A percentile compares a stretch with the other conserved stretches of the same genome.
Conservation (phyloP, 2,888 invertebrate genomes). For the Pheosia gnoma region DNA sequence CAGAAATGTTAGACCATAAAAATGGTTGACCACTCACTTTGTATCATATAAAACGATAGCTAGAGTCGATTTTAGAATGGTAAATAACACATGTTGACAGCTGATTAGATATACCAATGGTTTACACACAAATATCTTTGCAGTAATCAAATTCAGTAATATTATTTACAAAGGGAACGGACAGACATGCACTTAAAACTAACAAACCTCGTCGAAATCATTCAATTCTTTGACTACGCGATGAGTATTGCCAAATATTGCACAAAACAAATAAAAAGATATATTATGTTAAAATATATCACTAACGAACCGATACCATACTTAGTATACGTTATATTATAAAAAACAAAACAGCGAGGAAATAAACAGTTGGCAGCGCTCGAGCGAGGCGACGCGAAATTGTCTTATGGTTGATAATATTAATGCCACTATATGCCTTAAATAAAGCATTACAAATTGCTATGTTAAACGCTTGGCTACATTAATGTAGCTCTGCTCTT, state of each 20-base stretch:
- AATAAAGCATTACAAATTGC: too few species aligned
- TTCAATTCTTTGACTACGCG: constrained; percentile 63
- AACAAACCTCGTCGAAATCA: constrained; percentile 58
- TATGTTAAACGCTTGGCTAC: too few species aligned
- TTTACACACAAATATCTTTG: background rate
- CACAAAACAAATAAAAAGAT: constrained; percentile 56
- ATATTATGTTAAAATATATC: constrained; percentile 31
- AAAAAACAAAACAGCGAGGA: constrained; percentile 1
- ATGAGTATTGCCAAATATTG: constrained; percentile 83
- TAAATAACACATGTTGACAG: too few species aligned
- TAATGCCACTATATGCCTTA: too few species aligned
- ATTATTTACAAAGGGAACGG: constrained; percentile 49
- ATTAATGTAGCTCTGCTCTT: too few species aligned
- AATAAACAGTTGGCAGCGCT: too few species aligned
- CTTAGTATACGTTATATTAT: constrained; percentile 19
- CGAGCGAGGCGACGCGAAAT: background rate
- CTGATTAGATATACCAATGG: too few species aligned
- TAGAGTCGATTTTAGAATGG: too few species aligned
- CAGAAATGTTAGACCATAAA: too few species aligned
- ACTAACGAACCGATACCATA: constrained; percentile 31
- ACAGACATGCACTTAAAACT: constrained; percentile 64
- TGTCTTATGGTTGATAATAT: too few species aligned
- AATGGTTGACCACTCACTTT: too few species aligned
- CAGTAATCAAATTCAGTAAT: background rate
- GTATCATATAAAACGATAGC: too few species aligned